Conservation (phyloP, 2,888 invertebrate genomes). For the Argyresthia goedartella region DNA sequence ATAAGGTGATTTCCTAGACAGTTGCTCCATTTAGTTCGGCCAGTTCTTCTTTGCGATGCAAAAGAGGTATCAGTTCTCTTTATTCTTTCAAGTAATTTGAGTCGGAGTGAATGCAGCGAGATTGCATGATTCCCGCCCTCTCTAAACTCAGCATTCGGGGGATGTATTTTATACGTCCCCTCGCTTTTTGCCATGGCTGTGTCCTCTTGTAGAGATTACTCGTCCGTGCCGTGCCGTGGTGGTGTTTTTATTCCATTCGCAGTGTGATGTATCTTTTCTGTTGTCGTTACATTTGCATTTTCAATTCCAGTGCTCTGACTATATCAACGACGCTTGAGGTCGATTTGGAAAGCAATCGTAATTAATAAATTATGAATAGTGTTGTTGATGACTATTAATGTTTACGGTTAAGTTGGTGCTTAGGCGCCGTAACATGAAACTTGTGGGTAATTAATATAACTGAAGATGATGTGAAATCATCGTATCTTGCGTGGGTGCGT, state of each 20-base stretch:
- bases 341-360: not conserved
- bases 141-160: conserved; percentile 21
- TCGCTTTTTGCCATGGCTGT: conserved; percentile 7
- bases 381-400: not conserved
- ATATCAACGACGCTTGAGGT: not conserved
- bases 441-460: no score
- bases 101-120: conserved; percentile 28
- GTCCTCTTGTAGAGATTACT: not conserved
- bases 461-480: no score
- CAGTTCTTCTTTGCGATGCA: no score
- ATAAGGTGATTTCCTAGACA: no score
- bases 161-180: conserved; percentile 43
- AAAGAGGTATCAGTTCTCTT: no score
- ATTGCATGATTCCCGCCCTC: conserved; percentile 36
- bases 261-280: conserved; percentile 14
- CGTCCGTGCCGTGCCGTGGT: conserved; percentile 22
- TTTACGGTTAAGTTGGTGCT: not conserved
- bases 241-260: conserved; percentile 41
- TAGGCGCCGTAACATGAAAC: not conserved
- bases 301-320: not conserved
- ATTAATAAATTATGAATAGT: not conserved
- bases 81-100: no score
- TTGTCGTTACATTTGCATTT: conserved; percentile 1
- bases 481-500: no score
- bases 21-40: no score